Base-by-base conservation (phyloP, 2,113 vertebrate genomes). In the Conger conger region DNA sequence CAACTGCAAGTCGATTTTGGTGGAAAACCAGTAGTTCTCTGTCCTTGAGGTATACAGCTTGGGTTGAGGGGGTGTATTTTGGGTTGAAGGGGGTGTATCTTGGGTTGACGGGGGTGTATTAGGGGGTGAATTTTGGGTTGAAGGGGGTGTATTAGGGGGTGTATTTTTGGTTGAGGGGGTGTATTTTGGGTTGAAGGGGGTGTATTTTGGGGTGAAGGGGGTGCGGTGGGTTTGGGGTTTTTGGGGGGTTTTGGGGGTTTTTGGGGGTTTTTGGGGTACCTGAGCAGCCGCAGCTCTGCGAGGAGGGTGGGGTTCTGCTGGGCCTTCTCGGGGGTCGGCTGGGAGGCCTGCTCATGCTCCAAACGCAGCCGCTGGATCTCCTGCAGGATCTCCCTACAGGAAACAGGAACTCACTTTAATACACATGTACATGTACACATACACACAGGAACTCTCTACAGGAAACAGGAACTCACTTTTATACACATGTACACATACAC, bases 331-430 rank as follows among this genome's bases (percentile, higher is more conserved):
- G 96, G 97, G 2, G 97, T 97, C 85, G 96, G 96, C 87, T 97
- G 97, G 13, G 97, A 99, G 0, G 95, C 97, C 33, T 97, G 97
- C 1, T 99, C 97, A 0, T 99, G 98, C 79, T 99, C 97, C 78
- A 95, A 91, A 0, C 97, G 93, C 4, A 99, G 96, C 4, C 93
- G 94, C 91, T 97, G 97, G 45, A 99, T 99, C 91, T 99, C 98
- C 36, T 97, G 97, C 84, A 99, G 92, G 82, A 99, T 99, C 92
- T 99, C 97, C 81, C 98, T 99, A 37, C 0, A 54, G 42, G 36
- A 27, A 20, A 54, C 73, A 83, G n/a, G 2, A 17, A 17, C 30
- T 38, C 17, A 73, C 68, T 30, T 38, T 20, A 38, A 45, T 27
- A 76, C 60, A 23, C 40, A 17, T 17, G 20, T 18, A n/a, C 36